phyloP scores from a whole-genome alignment of 2,797 vertebrate species.

The Pogonophryne albipinna region DNA sequence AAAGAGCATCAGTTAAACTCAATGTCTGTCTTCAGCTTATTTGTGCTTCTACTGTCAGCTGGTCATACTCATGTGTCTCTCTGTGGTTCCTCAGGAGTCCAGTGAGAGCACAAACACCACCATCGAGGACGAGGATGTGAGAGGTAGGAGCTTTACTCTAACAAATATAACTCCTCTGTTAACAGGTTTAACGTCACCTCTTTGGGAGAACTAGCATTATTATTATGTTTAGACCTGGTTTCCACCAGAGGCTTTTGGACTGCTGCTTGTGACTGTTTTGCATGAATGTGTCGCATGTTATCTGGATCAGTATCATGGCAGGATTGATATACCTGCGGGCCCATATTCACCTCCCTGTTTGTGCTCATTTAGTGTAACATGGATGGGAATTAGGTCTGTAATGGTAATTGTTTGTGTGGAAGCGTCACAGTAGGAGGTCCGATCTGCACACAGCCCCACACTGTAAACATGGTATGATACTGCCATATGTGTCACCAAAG shows the following conservation, averaged over 20 bases:
- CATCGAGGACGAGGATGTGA: conserved; percentile 97
- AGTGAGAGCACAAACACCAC: conserved; percentile 97
- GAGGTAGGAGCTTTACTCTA: conserved; percentile 87
- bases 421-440: no score
- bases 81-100: conserved; percentile 89
- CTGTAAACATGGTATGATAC: no score
- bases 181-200: neutral
- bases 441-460: no score
- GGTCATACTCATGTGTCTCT: neutral
- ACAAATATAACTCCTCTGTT: neutral
- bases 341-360: neutral
- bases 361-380: neutral
- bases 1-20: neutral
- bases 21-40: neutral
- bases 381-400: neutral
- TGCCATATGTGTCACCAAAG: no score
- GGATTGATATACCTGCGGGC: neutral
- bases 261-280: neutral
- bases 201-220: neutral
- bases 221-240: neutral
- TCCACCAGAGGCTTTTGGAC: neutral
- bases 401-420: neutral
- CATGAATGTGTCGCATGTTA: neutral
- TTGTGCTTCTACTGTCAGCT: neutral
- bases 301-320: neutral